Percentiles rank a stretch among this genome's conserved stretches.
These are phyloP conservation scores for Pipistrellus kuhlii DNA, from an alignment of 2,797 vertebrate genomes.

Conservation along the genomic window DNA sequence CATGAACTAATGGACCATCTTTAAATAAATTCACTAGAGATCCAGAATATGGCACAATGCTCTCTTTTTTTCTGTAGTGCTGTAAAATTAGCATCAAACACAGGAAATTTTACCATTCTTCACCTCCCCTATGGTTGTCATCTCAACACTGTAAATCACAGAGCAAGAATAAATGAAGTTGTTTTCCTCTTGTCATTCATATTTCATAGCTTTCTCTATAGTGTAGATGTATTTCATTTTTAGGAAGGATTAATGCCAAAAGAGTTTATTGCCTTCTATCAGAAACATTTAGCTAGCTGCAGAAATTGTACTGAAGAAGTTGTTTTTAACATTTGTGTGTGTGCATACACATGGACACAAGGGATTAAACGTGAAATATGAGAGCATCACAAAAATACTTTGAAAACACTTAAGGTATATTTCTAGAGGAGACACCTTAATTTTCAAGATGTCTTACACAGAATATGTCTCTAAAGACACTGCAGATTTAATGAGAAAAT, in stretches of 20 bases:
- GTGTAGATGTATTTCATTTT: constrained; percentile 73
- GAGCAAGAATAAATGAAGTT: constrained; percentile 65
- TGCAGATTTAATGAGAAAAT: constrained; percentile 2
- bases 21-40: constrained; percentile 80
- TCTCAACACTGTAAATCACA: constrained; percentile 33
- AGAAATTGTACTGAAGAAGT: neutral
- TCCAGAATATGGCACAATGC: neutral
- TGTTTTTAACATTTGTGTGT: neutral
- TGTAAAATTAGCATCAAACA: constrained; percentile 47
- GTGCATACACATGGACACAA: neutral
- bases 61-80: constrained; percentile 51
- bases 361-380: neutral
- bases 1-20: constrained; percentile 72
- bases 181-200: constrained; percentile 65
- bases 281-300: constrained; percentile 71
- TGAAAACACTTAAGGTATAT: neutral
- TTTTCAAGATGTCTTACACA: neutral
- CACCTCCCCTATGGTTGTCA: constrained; percentile 27
- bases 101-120: constrained; percentile 33
- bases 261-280: constrained; percentile 70
- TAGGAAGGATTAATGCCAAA: constrained; percentile 66
- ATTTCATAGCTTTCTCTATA: constrained; percentile 72
- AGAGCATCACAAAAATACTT: neutral
- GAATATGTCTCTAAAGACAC: neutral
- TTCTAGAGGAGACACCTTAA: neutral